Conservation (phyloP, 2,888 invertebrate species). For the Sarcophaga subvicina region DNA sequence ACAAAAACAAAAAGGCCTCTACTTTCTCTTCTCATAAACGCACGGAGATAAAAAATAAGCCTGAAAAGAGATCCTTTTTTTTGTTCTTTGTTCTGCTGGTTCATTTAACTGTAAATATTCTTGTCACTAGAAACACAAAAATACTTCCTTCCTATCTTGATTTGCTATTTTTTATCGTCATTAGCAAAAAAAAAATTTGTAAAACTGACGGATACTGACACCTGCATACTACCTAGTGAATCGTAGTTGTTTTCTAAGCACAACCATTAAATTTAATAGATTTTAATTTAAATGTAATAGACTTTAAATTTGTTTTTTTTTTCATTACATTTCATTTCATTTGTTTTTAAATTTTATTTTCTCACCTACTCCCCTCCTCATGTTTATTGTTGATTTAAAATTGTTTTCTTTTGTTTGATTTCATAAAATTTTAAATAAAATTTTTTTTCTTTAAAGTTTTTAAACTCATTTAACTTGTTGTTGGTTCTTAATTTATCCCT, state of each 20-base stretch:
- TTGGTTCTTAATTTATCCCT: neutral
- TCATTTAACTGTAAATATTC: no score
- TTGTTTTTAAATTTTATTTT: neutral
- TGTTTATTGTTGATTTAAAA: neutral
- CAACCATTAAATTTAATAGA: no score
- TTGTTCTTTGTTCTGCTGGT: no score
- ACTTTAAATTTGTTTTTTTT: no score
- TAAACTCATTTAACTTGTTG: slow-evolving; percentile 6
- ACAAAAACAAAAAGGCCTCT: neutral
- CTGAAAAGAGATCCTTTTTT: neutral
- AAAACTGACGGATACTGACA: no score
- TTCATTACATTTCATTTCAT: neutral
- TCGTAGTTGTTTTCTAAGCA: no score
- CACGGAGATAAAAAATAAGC: neutral
- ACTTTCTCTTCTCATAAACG: neutral
- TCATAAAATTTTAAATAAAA: neutral
- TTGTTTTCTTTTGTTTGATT: neutral
- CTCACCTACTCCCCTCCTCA: neutral
- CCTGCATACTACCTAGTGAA: no score
- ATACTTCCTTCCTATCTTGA: no score
- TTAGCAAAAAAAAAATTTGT: no score
- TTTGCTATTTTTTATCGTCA: no score
- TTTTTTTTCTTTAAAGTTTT: neutral
- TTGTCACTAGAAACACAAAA: no score
- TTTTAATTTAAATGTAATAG: no score